phyloP scores from a whole-genome alignment of 2,888 invertebrate species.

The Chaetogeoica ovagalla region DNA sequence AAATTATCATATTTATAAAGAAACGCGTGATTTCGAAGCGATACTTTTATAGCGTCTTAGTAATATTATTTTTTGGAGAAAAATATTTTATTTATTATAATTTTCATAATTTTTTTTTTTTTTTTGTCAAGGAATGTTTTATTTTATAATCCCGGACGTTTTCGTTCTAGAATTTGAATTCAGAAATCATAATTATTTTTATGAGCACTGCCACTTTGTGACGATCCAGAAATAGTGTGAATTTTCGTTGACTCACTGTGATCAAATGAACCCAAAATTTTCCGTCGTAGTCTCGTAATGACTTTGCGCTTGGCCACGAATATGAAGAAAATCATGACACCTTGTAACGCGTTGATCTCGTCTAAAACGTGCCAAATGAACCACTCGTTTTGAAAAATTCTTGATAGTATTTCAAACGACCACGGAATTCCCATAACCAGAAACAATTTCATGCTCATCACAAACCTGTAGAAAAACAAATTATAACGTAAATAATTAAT shows the following conservation, averaged over 20 bases:
- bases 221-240: slow-evolving; percentile 25
- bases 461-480: slow-evolving; percentile 44
- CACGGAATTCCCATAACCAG: slow-evolving; percentile 54
- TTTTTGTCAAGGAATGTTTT: background rate
- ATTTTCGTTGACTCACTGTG: slow-evolving; percentile 40
- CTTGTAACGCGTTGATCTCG: slow-evolving; percentile 52
- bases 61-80: background rate
- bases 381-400: slow-evolving; percentile 26
- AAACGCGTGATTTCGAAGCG: no score
- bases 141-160: background rate
- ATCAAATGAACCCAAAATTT: slow-evolving; percentile 1
- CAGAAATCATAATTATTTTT: slow-evolving; percentile 19
- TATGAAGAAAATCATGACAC: slow-evolving; percentile 53
- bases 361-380: slow-evolving; percentile 53
- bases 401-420: slow-evolving; percentile 50
- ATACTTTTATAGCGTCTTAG: no score
- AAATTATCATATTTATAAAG: no score
- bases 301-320: slow-evolving; percentile 54
- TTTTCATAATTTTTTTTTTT: background rate
- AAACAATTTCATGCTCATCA: slow-evolving; percentile 54
- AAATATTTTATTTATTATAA: background rate
- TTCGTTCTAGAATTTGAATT: background rate
- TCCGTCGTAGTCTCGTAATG: slow-evolving; percentile 14
- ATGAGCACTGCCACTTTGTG: slow-evolving; percentile 7
- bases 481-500: background rate